Conservation (phyloP, 92 coral and sea anemone genomes). For the Desmophyllum pertusum region DNA sequence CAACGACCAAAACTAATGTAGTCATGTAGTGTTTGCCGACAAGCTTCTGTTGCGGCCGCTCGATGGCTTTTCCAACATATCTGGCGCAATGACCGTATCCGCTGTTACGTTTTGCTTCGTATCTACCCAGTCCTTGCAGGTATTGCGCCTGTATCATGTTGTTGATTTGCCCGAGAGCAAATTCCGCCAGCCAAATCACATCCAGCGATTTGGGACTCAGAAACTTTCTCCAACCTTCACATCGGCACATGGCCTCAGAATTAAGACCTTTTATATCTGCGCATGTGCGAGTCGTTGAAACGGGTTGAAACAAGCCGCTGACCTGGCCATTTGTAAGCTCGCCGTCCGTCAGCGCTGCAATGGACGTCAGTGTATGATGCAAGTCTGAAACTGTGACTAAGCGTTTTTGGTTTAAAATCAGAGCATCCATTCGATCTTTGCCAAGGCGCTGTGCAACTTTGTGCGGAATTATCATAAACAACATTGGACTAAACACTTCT, state of each 20-base stretch:
- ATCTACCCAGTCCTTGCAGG: slow-evolving; percentile 28
- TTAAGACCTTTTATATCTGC: slow-evolving; percentile 75
- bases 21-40: slow-evolving; percentile 66
- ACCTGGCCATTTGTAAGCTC: slow-evolving; percentile 14
- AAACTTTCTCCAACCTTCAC: slow-evolving; percentile 84
- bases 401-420: slow-evolving; percentile 77
- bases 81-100: slow-evolving; percentile 95
- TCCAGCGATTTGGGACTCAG: slow-evolving; percentile 51
- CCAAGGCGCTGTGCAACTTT: slow-evolving; percentile 84
- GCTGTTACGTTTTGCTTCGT: background rate
- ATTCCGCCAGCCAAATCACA: slow-evolving; percentile 86
- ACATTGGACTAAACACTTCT: slow-evolving; percentile 86
- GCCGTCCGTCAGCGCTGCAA: slow-evolving; percentile 30
- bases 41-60: slow-evolving; percentile 74
- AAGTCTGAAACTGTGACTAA: slow-evolving; percentile 74
- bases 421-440: slow-evolving; percentile 60
- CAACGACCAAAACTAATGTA: slow-evolving; percentile 73
- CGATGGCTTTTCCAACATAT: slow-evolving; percentile 73
- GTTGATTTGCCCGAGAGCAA: slow-evolving; percentile 86
- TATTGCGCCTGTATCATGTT: slow-evolving; percentile 82
- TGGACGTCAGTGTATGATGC: slow-evolving; percentile 64
- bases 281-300: slow-evolving; percentile 89
- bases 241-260: slow-evolving; percentile 85
- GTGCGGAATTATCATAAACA: slow-evolving; percentile 89
- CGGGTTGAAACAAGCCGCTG: slow-evolving; percentile 74